Evolutionary conservation across 2,113 vertebrate species (phyloP).

Genomic region (Colius striatus): DNA sequence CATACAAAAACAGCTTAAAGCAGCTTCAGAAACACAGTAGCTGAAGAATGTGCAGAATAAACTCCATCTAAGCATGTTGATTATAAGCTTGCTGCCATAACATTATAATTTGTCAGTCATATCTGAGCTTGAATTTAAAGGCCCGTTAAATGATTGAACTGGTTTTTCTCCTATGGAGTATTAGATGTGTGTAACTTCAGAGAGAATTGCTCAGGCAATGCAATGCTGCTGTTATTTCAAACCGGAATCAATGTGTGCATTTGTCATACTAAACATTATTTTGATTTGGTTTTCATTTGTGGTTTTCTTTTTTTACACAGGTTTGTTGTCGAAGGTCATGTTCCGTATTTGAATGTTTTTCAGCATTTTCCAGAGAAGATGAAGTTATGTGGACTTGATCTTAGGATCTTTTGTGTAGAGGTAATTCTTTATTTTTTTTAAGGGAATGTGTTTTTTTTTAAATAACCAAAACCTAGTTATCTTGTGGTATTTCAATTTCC

Average conservation of each 20-base stretch:
- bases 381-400: conserved; percentile 77
- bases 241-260: not conserved
- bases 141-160: not conserved
- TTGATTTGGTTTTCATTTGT: not conserved
- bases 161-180: not conserved
- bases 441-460: not conserved
- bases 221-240: not conserved
- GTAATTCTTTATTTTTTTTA: conserved; percentile 48
- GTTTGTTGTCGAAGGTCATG: conserved; percentile 77
- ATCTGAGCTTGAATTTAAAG: not conserved
- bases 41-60: not conserved
- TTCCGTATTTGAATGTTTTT: conserved; percentile 80
- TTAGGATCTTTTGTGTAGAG: conserved; percentile 78
- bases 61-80: not conserved
- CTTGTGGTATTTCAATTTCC: not conserved
- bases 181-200: not conserved
- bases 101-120: not conserved
- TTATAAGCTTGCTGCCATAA: not conserved
- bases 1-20: not conserved
- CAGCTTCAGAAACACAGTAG: not conserved
- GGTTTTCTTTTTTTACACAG: conserved; percentile 42
- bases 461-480: not conserved
- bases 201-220: not conserved
- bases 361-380: conserved; percentile 80
- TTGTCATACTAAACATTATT: not conserved